These are phyloP conservation scores for Myotis brandtii DNA, from an alignment of 2,113 vertebrate species.

Conservation along the genomic window DNA sequence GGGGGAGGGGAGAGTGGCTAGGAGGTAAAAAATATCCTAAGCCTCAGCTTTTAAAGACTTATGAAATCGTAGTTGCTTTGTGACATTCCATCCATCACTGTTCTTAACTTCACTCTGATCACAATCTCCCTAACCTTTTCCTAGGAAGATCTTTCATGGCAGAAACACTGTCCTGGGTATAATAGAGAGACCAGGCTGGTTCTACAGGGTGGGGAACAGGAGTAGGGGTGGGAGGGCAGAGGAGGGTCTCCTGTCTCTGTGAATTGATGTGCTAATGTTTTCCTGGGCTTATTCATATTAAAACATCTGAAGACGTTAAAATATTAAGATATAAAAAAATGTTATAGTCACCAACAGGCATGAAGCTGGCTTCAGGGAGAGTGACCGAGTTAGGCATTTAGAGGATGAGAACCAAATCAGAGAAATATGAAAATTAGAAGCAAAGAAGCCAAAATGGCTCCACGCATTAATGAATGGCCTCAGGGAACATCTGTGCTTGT, in stretches of 20 bases:
- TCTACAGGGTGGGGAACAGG: neutral
- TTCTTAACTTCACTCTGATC: conserved; percentile 55
- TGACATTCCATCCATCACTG: conserved; percentile 33
- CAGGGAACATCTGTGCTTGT: neutral
- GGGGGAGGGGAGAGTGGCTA: neutral
- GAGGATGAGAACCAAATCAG: neutral
- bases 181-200: neutral
- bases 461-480: conserved; percentile 27
- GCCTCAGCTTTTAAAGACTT: conserved; percentile 52
- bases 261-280: neutral
- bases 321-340: neutral
- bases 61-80: conserved; percentile 43
- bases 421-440: conserved; percentile 52
- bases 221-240: neutral
- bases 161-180: neutral
- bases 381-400: neutral
- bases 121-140: conserved; percentile 48
- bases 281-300: conserved; percentile 11
- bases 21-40: neutral
- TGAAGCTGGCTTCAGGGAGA: neutral
- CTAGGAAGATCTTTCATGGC: neutral
- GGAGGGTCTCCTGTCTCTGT: neutral
- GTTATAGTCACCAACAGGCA: neutral
- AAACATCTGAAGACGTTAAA: conserved; percentile 12
- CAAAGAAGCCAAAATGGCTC: conserved; percentile 49